These are phyloP conservation scores for Aphaenogaster ashmeadi DNA, from an alignment of 1,140 invertebrate genomes.

Conservation along the genomic window DNA sequence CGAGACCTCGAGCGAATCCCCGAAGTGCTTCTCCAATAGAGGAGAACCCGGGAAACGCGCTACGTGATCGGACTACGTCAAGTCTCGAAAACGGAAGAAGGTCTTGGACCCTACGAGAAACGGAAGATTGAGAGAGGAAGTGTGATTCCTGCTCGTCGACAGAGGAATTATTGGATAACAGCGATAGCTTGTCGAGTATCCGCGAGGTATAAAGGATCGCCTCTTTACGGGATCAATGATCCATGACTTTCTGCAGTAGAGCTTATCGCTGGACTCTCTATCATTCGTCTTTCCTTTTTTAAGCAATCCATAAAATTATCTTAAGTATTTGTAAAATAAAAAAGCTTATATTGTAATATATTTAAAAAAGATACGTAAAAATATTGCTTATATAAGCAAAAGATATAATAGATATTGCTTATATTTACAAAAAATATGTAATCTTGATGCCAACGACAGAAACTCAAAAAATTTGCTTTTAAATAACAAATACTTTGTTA, in stretches of 20 bases:
- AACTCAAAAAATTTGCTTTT: not conserved
- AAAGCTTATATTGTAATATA: not conserved
- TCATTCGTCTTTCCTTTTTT: not conserved
- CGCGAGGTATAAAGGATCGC: conserved; percentile 35
- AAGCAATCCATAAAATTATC: not conserved
- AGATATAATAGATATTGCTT: not conserved
- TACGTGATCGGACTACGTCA: conserved; percentile 61
- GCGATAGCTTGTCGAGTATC: conserved; percentile 21
- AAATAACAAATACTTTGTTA: not conserved
- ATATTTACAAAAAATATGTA: not conserved
- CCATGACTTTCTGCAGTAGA: conserved; percentile 15
- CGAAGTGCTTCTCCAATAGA: conserved; percentile 21
- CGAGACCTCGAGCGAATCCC: conserved; percentile 38
- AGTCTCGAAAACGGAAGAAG: conserved; percentile 33
- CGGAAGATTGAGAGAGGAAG: conserved; percentile 21
- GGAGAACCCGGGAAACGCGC: not conserved
- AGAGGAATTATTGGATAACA: conserved; percentile 49
- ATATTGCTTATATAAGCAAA: not conserved
- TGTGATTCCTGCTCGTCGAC: not conserved
- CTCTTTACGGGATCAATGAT: conserved; percentile 35
- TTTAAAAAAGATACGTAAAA: not conserved
- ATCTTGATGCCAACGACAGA: not conserved
- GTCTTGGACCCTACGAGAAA: not conserved
- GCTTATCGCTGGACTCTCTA: not conserved
- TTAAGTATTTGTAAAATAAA: not conserved